These are phyloP conservation scores for Disparrhopalites patrizii DNA, from an alignment of 2,888 invertebrate species.

Conservation along the genomic window DNA sequence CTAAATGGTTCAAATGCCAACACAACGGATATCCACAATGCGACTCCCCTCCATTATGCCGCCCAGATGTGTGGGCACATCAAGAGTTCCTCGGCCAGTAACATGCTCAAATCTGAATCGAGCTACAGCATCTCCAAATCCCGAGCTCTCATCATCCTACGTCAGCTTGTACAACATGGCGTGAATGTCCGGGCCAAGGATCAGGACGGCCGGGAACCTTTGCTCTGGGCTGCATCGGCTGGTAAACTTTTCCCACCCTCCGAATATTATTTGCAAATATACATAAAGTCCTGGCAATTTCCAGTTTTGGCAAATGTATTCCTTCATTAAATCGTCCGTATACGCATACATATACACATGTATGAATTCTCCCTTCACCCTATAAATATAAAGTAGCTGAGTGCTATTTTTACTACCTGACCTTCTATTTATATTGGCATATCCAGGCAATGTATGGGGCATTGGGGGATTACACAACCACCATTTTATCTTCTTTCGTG, in stretches of 20 bases:
- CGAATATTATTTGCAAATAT: too few relatives aligned
- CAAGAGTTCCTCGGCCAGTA: conserved; percentile 50
- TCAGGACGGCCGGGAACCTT: conserved; percentile 86
- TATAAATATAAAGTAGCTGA: not conserved
- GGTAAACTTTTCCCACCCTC: too few relatives aligned
- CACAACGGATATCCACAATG: conserved; percentile 87
- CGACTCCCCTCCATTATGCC: conserved; percentile 93
- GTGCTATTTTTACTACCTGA: not conserved
- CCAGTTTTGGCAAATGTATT: not conserved
- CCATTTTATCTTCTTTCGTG: too few relatives aligned
- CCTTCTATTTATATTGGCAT: not conserved
- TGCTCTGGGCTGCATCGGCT: conserved; percentile 85
- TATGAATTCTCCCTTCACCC: too few relatives aligned
- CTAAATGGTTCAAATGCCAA: conserved; percentile 75
- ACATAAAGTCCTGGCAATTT: too few relatives aligned
- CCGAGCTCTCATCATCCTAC: conserved; percentile 66
- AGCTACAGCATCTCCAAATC: conserved; percentile 53
- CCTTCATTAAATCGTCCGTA: not conserved
- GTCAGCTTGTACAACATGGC: conserved; percentile 70
- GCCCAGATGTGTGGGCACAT: conserved; percentile 87
- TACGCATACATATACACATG: too few relatives aligned
- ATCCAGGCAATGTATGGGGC: not conserved
- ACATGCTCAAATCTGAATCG: not conserved
- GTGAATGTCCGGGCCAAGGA: conserved; percentile 82
- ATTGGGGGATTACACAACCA: not conserved